phyloP scores from a whole-genome alignment of 1,140 invertebrate species.

The Eupeodes corollae region DNA sequence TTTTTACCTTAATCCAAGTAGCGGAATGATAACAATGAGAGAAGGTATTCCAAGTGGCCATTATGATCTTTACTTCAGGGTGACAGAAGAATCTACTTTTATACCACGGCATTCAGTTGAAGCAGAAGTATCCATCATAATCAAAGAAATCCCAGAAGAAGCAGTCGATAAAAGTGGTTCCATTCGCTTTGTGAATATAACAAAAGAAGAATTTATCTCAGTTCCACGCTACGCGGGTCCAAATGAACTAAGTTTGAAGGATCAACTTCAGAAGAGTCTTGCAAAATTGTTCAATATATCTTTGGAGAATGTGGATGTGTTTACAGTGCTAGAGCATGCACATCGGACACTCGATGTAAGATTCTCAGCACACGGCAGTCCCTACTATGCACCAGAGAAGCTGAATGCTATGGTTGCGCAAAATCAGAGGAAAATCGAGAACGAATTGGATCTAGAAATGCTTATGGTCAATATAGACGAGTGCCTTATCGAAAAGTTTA shows the following conservation, averaged over 20 bases:
- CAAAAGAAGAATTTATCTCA: constrained; percentile 72
- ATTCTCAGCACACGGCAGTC: constrained; percentile 84
- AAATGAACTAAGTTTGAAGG: constrained; percentile 58
- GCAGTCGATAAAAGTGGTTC: constrained; percentile 84
- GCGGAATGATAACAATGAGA: constrained; percentile 76
- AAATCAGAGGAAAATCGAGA: constrained; percentile 56
- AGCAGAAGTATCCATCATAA: constrained; percentile 70
- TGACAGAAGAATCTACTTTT: constrained; percentile 49
- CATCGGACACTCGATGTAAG: constrained; percentile 62
- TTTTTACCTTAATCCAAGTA: constrained; percentile 56
- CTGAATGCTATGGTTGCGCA: constrained; percentile 65
- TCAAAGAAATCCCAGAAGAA: constrained; percentile 77
- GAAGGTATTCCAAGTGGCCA: constrained; percentile 54
- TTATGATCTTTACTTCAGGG: constrained; percentile 58
- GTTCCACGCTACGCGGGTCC: constrained; percentile 43
- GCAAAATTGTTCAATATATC: constrained; percentile 64
- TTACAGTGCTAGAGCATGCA: constrained; percentile 67
- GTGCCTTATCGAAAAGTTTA: constrained; percentile 62
- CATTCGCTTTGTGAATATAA: constrained; percentile 67
- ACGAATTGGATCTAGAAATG: constrained; percentile 57
- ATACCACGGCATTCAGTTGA: constrained; percentile 52
- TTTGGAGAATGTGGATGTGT: constrained; percentile 77
- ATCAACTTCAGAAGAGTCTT: constrained; percentile 54
- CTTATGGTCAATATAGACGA: constrained; percentile 80
- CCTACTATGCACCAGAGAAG: constrained; percentile 76